Base-by-base conservation (phyloP, 2,113 vertebrate genomes). In the Nannospalax galili region DNA sequence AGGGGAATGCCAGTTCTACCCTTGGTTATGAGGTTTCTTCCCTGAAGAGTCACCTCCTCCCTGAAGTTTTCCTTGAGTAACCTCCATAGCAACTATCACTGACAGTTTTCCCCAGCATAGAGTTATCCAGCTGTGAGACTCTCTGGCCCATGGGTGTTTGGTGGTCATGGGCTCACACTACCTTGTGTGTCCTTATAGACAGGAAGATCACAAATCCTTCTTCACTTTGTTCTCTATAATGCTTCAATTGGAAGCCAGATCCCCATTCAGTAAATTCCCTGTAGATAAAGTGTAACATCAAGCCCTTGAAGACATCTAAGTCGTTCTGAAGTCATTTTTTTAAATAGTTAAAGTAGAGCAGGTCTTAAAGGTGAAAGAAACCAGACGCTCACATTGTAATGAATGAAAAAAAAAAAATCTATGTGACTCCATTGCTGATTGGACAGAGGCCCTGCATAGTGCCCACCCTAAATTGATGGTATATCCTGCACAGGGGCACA, bases 241-340 rank as follows among this genome's bases (percentile, higher is more conserved):
- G 35, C 37, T 40, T 7, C 45, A 24, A 8, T 48, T 82, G 42
- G 62, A 78, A 58, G 40, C 7, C 58, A 90, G 37, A 26, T 30
- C 22, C 22, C 58, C 11, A 14, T n/a, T 52, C 73, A 45, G 1
- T 73, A 69, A 7, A 42, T 77, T 72, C 80, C 65, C 74, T 30
- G 1, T 26, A 74, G 73, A 42, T n/a, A 32, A 35, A 28, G 15
- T 12, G 90, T 2, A 88, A 4, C 15, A 37, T 40, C 60, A 3
- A 42, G 70, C 40, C n/a, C 42, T 84, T 37, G 35, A 45, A 73
- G 45, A 10, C 11, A 40, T 35, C 58, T 16, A n/a, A 87, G 69
- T 74, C 32, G 40, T 89, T 87, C 74, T 79, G 30, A 95, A 88
- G 32, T 11, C 74, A 65, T 52, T 74, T 81, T 75, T 77, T n/a